Evolutionary conservation across 2,888 invertebrate genomes (phyloP).

Genomic region (Xestoiulus laeticollis): DNA sequence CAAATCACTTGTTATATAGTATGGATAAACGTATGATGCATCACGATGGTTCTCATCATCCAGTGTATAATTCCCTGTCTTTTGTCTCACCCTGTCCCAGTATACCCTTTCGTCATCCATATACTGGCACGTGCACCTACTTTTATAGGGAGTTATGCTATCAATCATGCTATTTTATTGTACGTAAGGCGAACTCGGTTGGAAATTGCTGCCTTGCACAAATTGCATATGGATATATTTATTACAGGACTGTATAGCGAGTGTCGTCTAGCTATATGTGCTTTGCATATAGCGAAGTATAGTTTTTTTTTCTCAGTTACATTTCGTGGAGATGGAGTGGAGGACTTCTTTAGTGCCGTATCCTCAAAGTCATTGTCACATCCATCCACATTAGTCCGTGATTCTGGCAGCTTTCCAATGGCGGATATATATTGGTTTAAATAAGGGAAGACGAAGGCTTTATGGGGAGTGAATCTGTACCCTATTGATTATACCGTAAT

Average conservation of each 20-base stretch:
- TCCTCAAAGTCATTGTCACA: conserved; percentile 40
- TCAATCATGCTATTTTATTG: conserved; percentile 27
- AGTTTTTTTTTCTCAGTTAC: not conserved
- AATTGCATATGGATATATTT: conserved; percentile 29
- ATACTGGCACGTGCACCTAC: conserved; percentile 8
- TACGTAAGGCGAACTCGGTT: not conserved
- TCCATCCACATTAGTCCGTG: conserved; percentile 29
- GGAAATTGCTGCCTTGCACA: conserved; percentile 33
- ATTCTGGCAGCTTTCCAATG: conserved; percentile 29
- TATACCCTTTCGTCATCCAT: not conserved
- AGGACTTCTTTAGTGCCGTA: conserved; percentile 34
- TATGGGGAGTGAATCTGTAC: conserved; percentile 44
- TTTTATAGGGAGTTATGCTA: conserved; percentile 30
- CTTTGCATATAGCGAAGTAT: not conserved
- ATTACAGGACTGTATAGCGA: not conserved
- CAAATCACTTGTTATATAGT: too few species aligned
- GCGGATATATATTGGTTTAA: conserved; percentile 35
- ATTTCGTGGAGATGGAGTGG: not conserved
- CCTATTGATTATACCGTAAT: conserved; percentile 48
- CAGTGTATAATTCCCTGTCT: not conserved
- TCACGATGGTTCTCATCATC: not conserved
- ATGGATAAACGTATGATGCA: not conserved
- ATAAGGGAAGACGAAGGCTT: conserved; percentile 38
- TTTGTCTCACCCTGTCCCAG: not conserved
- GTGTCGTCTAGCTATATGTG: not conserved